These are phyloP conservation scores for Oncorhynchus keta DNA, from an alignment of 2,113 vertebrate species.

Conservation along the genomic window DNA sequence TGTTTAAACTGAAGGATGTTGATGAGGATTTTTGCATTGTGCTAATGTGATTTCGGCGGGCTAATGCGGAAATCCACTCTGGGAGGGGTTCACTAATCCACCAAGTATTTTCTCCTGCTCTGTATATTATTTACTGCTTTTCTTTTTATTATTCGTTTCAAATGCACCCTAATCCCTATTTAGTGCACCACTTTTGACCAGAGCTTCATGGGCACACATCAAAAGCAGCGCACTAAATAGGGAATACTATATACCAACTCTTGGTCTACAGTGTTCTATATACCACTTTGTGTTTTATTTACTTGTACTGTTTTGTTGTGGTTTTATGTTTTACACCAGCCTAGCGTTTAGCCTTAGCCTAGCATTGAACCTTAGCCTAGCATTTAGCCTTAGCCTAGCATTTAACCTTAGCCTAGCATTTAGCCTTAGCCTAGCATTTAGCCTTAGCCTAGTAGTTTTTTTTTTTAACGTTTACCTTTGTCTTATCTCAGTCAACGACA, in stretches of 20 bases:
- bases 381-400: neutral
- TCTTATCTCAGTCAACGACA: too few relatives aligned
- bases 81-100: slow-evolving; percentile 25
- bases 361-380: slow-evolving; percentile 11
- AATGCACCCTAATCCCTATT: too few relatives aligned
- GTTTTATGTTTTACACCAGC: slow-evolving; percentile 31
- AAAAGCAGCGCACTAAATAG: too few relatives aligned
- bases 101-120: slow-evolving; percentile 18
- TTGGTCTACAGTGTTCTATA: too few relatives aligned
- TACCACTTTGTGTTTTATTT: slow-evolving; percentile 1
- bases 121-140: slow-evolving; percentile 36
- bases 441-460: slow-evolving; percentile 12
- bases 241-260: too few relatives aligned
- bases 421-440: slow-evolving; percentile 34
- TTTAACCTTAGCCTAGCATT: too few relatives aligned
- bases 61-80: too few relatives aligned
- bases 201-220: too few relatives aligned
- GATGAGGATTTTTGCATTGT: too few relatives aligned
- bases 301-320: slow-evolving; percentile 42
- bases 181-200: too few relatives aligned
- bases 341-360: slow-evolving; percentile 42
- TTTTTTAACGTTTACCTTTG: slow-evolving; percentile 17
- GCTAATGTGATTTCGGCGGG: too few relatives aligned
- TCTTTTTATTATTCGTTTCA: neutral
- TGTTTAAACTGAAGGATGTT: too few relatives aligned